phyloP scores from a whole-genome alignment of 37 sponge, comb jelly and placozoan species.

The Chondrosia reniformis region DNA sequence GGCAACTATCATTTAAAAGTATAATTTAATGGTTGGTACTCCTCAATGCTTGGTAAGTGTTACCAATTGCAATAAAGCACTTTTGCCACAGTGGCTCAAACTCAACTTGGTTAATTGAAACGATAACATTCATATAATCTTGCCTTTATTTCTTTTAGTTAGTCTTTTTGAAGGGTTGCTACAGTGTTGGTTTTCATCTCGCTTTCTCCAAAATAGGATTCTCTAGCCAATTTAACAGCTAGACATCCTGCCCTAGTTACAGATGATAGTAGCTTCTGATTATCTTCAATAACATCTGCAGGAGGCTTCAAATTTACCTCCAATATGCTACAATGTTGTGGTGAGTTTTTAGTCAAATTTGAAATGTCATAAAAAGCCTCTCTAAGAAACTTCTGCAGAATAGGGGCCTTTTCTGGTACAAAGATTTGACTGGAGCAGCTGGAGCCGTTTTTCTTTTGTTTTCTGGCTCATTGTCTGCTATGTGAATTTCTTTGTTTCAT shows the following conservation, averaged over 20 bases:
- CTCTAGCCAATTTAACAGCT: constrained; percentile 5
- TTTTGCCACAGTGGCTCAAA: constrained; percentile 24
- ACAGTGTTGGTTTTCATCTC: background rate
- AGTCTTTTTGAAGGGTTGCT: background rate
- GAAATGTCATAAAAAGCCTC: background rate
- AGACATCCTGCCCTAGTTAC: constrained; percentile 4
- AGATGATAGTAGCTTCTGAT: background rate
- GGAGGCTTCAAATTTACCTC: too few species aligned
- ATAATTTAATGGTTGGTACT: too few species aligned
- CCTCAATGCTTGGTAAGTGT: constrained; percentile 11
- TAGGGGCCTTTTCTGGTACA: background rate
- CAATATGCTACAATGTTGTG: too few species aligned
- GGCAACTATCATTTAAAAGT: too few species aligned
- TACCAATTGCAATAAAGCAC: constrained; percentile 16
- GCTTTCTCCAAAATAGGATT: constrained; percentile 15
- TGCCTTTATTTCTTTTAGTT: constrained; percentile 16
- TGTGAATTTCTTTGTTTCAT: too few species aligned
- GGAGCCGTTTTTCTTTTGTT: background rate
- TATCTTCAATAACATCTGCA: background rate
- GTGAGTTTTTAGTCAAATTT: too few species aligned
- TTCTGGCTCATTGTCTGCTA: too few species aligned
- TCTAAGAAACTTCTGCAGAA: too few species aligned
- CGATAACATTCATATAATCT: background rate
- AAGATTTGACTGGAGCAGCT: background rate
- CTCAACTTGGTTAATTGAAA: constrained; percentile 17